phyloP scores from a whole-genome alignment of 2,113 vertebrate genomes.

The Xiphophorus hellerii region DNA sequence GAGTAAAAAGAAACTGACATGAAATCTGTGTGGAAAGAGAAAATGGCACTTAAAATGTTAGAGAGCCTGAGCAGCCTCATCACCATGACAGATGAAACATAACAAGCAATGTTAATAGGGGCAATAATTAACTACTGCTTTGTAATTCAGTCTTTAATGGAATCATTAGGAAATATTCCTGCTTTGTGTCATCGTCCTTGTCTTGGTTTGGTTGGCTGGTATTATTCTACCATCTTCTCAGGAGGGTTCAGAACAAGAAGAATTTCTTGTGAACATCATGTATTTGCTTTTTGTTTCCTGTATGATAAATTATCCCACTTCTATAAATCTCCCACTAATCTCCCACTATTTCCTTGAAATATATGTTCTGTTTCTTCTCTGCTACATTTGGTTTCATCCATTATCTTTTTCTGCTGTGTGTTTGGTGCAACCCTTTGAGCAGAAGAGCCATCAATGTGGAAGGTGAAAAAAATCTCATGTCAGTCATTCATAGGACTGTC shows the following conservation, averaged over 20 bases:
- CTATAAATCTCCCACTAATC: background rate
- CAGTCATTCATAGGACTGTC: background rate
- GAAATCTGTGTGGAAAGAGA: background rate
- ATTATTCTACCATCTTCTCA: background rate
- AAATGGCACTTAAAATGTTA: background rate
- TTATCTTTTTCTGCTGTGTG: background rate
- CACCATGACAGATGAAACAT: conserved; percentile 4
- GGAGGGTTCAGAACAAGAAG: background rate
- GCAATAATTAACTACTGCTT: conserved; percentile 27
- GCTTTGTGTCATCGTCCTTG: background rate
- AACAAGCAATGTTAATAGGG: conserved; percentile 17
- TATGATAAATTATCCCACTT: background rate
- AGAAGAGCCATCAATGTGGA: background rate
- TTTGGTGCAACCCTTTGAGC: too few species aligned
- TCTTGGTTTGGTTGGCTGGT: background rate
- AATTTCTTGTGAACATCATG: background rate
- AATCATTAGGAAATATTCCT: conserved; percentile 22
- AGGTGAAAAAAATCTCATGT: background rate
- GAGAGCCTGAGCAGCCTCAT: background rate
- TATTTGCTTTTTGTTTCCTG: background rate
- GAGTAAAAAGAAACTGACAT: background rate
- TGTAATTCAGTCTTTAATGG: background rate
- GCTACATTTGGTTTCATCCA: background rate
- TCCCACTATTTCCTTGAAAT: background rate
- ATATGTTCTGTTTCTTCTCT: background rate